These are phyloP conservation scores for Hyles vespertilio DNA, from an alignment of 1,140 invertebrate genomes.

Conservation along the genomic window DNA sequence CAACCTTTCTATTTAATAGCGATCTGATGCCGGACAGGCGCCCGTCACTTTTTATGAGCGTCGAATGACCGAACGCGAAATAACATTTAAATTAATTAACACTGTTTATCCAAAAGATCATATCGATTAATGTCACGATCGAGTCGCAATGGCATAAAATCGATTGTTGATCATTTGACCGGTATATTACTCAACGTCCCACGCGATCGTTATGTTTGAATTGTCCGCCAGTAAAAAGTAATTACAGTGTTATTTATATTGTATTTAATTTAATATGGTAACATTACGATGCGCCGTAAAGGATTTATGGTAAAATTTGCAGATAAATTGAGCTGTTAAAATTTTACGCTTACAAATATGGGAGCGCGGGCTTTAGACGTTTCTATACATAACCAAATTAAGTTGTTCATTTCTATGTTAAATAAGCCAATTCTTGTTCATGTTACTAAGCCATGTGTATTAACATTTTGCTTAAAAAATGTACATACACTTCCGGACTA, in stretches of 20 bases:
- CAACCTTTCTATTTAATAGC: conserved; percentile 37
- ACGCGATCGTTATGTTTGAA: conserved; percentile 34
- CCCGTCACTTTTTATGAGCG: conserved; percentile 32
- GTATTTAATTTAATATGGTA: background rate
- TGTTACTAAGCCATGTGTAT: no score
- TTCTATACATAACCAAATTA: no score
- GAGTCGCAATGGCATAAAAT: conserved; percentile 34
- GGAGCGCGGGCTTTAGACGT: no score
- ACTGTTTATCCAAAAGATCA: conserved; percentile 35
- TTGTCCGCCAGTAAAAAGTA: conserved; percentile 5
- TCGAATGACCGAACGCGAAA: conserved; percentile 20
- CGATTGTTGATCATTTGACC: conserved; percentile 25
- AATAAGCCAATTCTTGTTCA: no score
- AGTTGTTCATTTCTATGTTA: no score
- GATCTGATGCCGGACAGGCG: conserved; percentile 32
- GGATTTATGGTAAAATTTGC: background rate
- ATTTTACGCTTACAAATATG: no score
- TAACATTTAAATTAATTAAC: conserved; percentile 48
- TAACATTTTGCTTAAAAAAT: no score
- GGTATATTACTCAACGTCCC: conserved; percentile 31
- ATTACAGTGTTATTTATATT: conserved; percentile 8
- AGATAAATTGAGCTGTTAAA: background rate
- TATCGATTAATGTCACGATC: conserved; percentile 52
- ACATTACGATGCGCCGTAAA: background rate
- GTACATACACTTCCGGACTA: no score